Base-by-base conservation (phyloP, 2,797 vertebrate species). In the Microctenopoma steveboyesi region DNA sequence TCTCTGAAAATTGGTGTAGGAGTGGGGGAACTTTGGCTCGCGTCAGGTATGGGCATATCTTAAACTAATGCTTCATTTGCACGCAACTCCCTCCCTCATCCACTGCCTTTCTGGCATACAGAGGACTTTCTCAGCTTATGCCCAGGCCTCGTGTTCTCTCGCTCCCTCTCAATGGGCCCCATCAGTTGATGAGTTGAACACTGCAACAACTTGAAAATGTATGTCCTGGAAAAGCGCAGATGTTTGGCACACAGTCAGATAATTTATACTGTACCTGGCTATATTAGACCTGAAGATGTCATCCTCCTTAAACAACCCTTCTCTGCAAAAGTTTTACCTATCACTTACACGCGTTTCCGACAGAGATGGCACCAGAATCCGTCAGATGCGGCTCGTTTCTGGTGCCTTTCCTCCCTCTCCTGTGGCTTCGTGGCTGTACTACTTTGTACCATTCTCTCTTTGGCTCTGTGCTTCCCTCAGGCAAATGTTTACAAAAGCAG, bases 51-150 rank as follows among this genome's bases (percentile, higher is more conserved):
- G 82, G 87, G 87, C 82, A 89, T 86, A 88, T 91, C 84, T 88
- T 71, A 73, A 81, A 70, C 78, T 85, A 90, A 92, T 91, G 87
- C 83, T 87, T 88, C 78, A 84, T 91, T 90, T 92, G 91, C 92
- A 93, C 90, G 88, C 88, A 90, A 82, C 82, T 62, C 70, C 74
- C 86, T 84, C 76, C 79, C 76, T 88, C 86, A 45, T 74, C 77
- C 73, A 25, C 75, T 83, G 81, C 86, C 82, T 82, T 85, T 90
- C 89, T 92, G 89, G 86, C 88, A 86, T 33, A 0, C 66, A 63
- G 79, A 76, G 61, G 73, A 74, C 79, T 67, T 75, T 64, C 76
- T 74, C 82, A 78, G 84, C 73, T 55, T 83, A 75, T 81, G 76
- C 85, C 76, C 40, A 14, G 73, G 69, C 72, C 72, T 86, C 72